Evolutionary conservation across 2,888 invertebrate species (phyloP), one percentile per base, ranked within the genome.

Genomic region (Herminia tarsipennalis): DNA sequence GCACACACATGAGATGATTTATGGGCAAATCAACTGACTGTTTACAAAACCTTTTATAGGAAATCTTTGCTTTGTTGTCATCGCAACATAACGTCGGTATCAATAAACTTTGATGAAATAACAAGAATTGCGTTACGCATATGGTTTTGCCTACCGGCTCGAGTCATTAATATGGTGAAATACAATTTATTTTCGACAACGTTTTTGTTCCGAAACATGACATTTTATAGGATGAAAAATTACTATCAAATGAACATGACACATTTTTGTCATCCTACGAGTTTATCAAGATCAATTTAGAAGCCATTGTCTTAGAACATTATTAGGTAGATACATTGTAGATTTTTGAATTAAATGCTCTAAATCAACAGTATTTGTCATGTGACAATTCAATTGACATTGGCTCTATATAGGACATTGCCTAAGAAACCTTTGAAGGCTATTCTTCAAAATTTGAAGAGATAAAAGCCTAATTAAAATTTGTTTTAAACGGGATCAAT

Each of bases 1-100:
- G 69, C 68, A 73, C 72, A 70, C 42, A 71, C 43, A 53, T 57
- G 9, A 61, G 53, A 82, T 88, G 88, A 88, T 88, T 88, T 86
- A 88, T 88, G 83, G 70, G 69, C 63, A 64, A 70, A 70, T 70
- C 66, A 54, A 60, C 66, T 66, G 68, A 77, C 78, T 81, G 78
- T 76, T 75, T 76, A 76, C 76, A 76, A 66, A 73, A 72, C 83
- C 79, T 77, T 80, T 77, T 83, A 83, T 71, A 79, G 80, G 66
- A 70, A 81, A 83, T 81, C 78, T 77, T 70, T 53, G 57, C 72
- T 76, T 73, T 76, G 71, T 76, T 70, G 73, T 56, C 70, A 73
- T 65, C 70, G 66, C 65, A 43, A 51, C 47, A 3, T 14, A 28
- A 56, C 51, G 6, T 27, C 42, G 28, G 33, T 55, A 52, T 72